phyloP scores from a whole-genome alignment of 2,113 vertebrate species.

The Amphiprion percula region DNA sequence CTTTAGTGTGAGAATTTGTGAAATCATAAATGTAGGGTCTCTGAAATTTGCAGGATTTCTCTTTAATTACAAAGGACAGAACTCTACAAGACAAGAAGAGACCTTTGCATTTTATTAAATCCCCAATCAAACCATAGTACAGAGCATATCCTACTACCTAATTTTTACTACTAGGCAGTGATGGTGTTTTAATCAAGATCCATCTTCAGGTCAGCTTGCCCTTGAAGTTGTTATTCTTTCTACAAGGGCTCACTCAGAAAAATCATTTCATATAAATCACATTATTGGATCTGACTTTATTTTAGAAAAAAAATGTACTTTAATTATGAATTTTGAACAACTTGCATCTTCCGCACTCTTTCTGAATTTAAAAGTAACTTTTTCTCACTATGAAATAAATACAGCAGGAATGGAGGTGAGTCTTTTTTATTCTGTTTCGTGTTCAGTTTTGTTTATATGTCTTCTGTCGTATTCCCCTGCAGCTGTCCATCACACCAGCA shows the following conservation, averaged over 20 bases:
- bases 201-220: neutral
- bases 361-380: conserved; percentile 1
- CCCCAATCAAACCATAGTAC: neutral
- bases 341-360: neutral
- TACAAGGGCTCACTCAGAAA: neutral
- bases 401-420: neutral
- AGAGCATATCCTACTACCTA: neutral
- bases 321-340: neutral
- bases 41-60: too few relatives aligned
- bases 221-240: neutral
- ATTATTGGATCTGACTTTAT: neutral
- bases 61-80: too few relatives aligned
- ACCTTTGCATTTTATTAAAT: neutral
- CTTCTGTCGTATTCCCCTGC: too few relatives aligned
- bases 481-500: too few relatives aligned
- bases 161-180: neutral
- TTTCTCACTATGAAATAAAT: neutral
- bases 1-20: too few relatives aligned
- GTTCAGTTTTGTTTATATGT: neutral
- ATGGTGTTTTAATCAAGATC: neutral
- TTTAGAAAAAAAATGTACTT: too few relatives aligned
- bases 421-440: neutral
- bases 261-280: neutral
- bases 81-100: neutral
- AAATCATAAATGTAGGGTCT: neutral